Evolutionary conservation across 2,888 invertebrate genomes (phyloP).

Genomic region (Archips crataeganus): DNA sequence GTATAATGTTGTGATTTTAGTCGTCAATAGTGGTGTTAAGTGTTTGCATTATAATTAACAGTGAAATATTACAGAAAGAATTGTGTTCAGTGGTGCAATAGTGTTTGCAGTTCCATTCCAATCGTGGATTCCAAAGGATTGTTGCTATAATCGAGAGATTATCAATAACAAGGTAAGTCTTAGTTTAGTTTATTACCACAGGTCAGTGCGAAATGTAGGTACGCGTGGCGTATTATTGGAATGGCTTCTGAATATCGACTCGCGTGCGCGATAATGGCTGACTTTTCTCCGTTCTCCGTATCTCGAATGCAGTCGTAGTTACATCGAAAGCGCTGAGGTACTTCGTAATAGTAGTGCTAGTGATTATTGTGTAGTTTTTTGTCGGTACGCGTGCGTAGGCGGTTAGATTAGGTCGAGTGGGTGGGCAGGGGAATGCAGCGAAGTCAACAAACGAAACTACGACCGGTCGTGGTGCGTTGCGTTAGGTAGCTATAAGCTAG

Average conservation of each 20-base stretch:
- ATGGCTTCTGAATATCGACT: conserved; percentile 84
- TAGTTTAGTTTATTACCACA: conserved; percentile 46
- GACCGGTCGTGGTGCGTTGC: conserved; percentile 51
- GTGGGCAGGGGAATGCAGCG: conserved; percentile 65
- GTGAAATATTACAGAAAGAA: conserved; percentile 70
- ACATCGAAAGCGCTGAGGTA: conserved; percentile 37
- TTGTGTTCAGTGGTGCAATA: conserved; percentile 80
- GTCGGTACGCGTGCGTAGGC: conserved; percentile 65
- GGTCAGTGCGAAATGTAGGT: conserved; percentile 49
- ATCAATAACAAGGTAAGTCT: conserved; percentile 70
- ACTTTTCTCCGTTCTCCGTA: conserved; percentile 67
- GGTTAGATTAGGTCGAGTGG: conserved; percentile 62
- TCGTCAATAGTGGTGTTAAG: conserved; percentile 76
- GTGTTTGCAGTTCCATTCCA: conserved; percentile 69
- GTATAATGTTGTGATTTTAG: conserved; percentile 78
- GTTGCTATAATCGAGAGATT: conserved; percentile 67
- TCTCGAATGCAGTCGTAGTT: conserved; percentile 41
- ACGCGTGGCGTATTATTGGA: conserved; percentile 63
- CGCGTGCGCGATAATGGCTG: conserved; percentile 85
- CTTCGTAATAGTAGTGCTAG: conserved; percentile 45
- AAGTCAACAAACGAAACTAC: conserved; percentile 44
- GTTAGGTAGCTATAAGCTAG: conserved; percentile 44
- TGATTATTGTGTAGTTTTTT: conserved; percentile 57
- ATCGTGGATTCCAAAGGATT: conserved; percentile 81
- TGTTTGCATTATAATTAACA: conserved; percentile 68